Evolutionary conservation across 2,888 invertebrate species (phyloP).

Genomic region (Hirudinaria manillensis): DNA sequence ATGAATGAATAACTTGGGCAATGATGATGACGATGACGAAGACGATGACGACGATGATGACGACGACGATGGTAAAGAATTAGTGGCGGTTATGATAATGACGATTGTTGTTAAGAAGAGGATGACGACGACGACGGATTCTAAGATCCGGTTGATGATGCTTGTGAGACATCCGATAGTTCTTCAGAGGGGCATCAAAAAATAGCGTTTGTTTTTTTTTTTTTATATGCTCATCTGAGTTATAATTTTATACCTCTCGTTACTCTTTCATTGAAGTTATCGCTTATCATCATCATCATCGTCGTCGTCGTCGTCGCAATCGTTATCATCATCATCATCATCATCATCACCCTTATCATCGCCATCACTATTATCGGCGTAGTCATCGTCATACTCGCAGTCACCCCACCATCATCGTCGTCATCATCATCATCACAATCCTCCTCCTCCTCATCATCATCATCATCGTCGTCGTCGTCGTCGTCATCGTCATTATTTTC

Average conservation of each 20-base stretch:
- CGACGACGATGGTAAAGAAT: not conserved
- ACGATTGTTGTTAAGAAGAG: not conserved
- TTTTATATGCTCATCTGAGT: too few relatives aligned
- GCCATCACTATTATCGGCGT: not conserved
- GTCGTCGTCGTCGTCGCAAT: conserved; percentile 12
- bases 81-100: not conserved
- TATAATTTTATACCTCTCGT: not conserved
- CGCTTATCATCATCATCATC: conserved; percentile 1
- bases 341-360: conserved; percentile 14
- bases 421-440: conserved; percentile 11
- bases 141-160: too few relatives aligned
- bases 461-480: conserved; percentile 1
- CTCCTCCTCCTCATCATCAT: not conserved
- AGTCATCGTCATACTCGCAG: not conserved
- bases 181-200: too few relatives aligned
- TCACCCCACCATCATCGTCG: not conserved
- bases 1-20: not conserved
- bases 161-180: too few relatives aligned
- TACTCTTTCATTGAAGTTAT: not conserved
- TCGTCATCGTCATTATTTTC: not conserved
- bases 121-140: not conserved
- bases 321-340: conserved; percentile 27
- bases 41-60: not conserved
- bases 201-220: too few relatives aligned
- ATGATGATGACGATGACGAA: not conserved